These are phyloP conservation scores for Edolisoma coerulescens DNA, from an alignment of 2,113 vertebrate genomes.

Conservation along the genomic window DNA sequence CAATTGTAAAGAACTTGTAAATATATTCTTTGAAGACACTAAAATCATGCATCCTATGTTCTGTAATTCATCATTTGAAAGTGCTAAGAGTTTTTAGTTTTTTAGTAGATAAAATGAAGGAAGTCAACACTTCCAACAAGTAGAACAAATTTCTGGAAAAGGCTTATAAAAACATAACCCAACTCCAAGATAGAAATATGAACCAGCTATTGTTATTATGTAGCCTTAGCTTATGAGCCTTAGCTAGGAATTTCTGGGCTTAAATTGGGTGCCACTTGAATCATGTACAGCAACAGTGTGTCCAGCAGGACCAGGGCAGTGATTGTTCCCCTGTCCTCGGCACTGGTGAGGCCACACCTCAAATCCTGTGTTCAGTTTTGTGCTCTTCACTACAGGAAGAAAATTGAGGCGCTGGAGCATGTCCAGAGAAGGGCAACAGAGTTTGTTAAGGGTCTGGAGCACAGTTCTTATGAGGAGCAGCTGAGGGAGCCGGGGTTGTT, in stretches of 20 bases:
- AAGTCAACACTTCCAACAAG: background rate
- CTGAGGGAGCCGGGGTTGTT: background rate
- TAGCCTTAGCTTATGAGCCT: background rate
- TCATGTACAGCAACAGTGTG: rapidly evolving
- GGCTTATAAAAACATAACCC: background rate
- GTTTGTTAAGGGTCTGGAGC: background rate
- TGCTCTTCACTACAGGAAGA: background rate
- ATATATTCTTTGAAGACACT: background rate
- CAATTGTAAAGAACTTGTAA: background rate
- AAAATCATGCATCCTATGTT: background rate
- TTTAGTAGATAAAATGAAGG: background rate
- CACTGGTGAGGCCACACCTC: background rate
- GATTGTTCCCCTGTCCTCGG: rapidly evolving
- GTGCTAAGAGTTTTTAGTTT: background rate
- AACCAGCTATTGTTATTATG: background rate
- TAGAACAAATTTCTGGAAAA: background rate
- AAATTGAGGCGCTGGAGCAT: background rate
- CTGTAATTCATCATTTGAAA: background rate
- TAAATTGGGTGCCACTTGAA: background rate
- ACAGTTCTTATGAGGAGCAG: background rate
- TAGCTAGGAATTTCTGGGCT: background rate
- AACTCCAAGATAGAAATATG: background rate
- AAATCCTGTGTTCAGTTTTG: background rate
- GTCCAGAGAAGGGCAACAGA: background rate
- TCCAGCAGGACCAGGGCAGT: background rate